A percentile compares a stretch with the other conserved stretches of the same genome.
These are phyloP conservation scores for Enteromius radiatus DNA, from an alignment of 2,797 vertebrate species.

Conservation along the genomic window DNA sequence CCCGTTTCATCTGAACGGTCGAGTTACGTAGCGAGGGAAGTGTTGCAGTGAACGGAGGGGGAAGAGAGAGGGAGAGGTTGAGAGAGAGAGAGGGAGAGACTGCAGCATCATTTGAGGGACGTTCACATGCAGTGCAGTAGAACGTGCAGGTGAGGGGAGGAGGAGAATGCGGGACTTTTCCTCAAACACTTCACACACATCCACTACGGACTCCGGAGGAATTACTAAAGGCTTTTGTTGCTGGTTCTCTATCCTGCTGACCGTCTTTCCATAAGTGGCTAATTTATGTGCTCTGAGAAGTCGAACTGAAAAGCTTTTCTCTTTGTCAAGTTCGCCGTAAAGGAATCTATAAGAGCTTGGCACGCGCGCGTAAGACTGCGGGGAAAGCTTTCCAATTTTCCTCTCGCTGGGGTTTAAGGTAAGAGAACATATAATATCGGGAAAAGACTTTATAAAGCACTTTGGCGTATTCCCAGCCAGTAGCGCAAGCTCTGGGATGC, in stretches of 20 bases:
- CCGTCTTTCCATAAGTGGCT: slow-evolving; percentile 1
- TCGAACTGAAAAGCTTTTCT: slow-evolving; percentile 65
- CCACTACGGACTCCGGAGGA: slow-evolving; percentile 61
- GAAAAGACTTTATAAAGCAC: slow-evolving; percentile 59
- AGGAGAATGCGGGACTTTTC: slow-evolving; percentile 71
- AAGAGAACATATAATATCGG: slow-evolving; percentile 60
- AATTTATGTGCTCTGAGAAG: slow-evolving; percentile 57
- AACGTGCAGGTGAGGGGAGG: slow-evolving; percentile 86
- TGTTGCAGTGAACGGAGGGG: slow-evolving; percentile 72
- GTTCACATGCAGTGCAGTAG: slow-evolving; percentile 86
- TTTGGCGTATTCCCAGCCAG: slow-evolving; percentile 53
- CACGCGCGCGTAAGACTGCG: slow-evolving; percentile 76
- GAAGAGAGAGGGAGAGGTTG: slow-evolving; percentile 61
- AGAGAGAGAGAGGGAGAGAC: slow-evolving; percentile 77
- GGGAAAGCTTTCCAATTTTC: slow-evolving; percentile 61
- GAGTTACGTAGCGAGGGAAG: slow-evolving; percentile 77
- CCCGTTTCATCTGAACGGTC: slow-evolving; percentile 78
- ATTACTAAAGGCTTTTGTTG: slow-evolving; percentile 61
- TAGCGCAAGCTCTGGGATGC: slow-evolving; percentile 52
- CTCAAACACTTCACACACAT: slow-evolving; percentile 68
- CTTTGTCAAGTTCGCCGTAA: slow-evolving; percentile 72
- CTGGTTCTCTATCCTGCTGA: slow-evolving; percentile 34
- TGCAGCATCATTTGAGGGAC: slow-evolving; percentile 93
- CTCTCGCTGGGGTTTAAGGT: slow-evolving; percentile 68
- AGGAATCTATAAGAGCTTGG: slow-evolving; percentile 74